A percentile compares a stretch with the other conserved stretches of the same genome.
phyloP scores from a whole-genome alignment of 1,140 invertebrate species.

The Caerostris extrusa region DNA sequence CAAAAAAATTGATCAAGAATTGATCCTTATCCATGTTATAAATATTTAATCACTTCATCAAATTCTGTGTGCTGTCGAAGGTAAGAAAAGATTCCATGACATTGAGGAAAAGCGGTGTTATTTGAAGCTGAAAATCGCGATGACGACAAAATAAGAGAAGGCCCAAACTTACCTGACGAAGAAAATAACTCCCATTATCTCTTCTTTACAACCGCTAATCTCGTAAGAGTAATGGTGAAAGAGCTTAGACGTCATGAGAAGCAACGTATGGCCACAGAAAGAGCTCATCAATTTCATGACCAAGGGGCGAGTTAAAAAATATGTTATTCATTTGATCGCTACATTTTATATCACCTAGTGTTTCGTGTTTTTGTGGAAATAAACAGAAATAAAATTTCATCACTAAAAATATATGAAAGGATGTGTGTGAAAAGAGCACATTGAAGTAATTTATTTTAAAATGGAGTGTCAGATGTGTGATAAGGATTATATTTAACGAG shows the following conservation, averaged over 20 bases:
- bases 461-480: too few relatives aligned
- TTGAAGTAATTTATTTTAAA: too few relatives aligned
- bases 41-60: conserved; percentile 36
- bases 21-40: not conserved
- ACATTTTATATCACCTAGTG: conserved; percentile 2
- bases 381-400: not conserved
- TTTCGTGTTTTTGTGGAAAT: not conserved
- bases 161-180: conserved; percentile 71
- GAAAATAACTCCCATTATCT: conserved; percentile 77
- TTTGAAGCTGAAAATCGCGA: conserved; percentile 67
- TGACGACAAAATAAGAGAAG: conserved; percentile 70
- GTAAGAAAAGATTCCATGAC: conserved; percentile 33
- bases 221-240: conserved; percentile 75
- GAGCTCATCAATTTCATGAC: conserved; percentile 71
- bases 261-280: conserved; percentile 60
- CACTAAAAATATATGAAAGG: not conserved
- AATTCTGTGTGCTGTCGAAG: not conserved
- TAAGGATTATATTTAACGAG: too few relatives aligned
- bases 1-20: too few relatives aligned
- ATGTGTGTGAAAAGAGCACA: not conserved
- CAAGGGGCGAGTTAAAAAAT: conserved; percentile 73
- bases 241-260: conserved; percentile 75
- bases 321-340: conserved; percentile 22
- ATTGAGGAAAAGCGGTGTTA: conserved; percentile 36
- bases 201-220: conserved; percentile 75